phyloP scores from a whole-genome alignment of 2,113 vertebrate genomes.

The Syngnathus typhle region DNA sequence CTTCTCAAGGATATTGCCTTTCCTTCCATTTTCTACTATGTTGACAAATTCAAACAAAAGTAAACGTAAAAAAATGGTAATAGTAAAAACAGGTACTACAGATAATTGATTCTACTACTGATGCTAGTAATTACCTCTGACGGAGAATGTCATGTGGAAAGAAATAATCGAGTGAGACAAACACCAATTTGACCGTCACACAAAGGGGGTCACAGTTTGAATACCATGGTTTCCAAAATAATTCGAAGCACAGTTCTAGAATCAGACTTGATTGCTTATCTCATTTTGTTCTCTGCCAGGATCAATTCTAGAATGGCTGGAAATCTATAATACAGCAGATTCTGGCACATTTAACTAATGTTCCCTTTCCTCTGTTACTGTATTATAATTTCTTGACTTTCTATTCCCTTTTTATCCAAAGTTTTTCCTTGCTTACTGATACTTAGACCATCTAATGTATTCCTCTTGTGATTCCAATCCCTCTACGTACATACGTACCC shows the following conservation, averaged over 20 bases:
- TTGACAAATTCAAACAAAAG: background rate
- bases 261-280: too few species aligned
- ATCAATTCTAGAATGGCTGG: background rate
- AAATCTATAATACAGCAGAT: constrained; percentile 1
- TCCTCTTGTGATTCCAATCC: background rate
- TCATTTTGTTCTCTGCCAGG: constrained; percentile 14
- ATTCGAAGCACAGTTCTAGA: too few species aligned
- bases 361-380: constrained; percentile 3
- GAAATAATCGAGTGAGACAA: background rate
- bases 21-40: background rate
- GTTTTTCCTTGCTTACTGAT: background rate
- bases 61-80: background rate
- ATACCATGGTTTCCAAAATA: too few species aligned
- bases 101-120: background rate
- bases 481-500: too few species aligned
- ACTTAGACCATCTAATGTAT: background rate
- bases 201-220: too few species aligned
- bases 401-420: constrained; percentile 1
- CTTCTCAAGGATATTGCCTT: constrained; percentile 13
- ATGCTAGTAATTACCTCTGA: background rate
- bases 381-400: background rate
- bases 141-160: background rate
- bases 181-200: background rate
- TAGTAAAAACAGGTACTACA: too few species aligned
- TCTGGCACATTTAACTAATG: constrained; percentile 4